phyloP scores from a whole-genome alignment of 2,113 vertebrate genomes.

The Dermatemys mawii region DNA sequence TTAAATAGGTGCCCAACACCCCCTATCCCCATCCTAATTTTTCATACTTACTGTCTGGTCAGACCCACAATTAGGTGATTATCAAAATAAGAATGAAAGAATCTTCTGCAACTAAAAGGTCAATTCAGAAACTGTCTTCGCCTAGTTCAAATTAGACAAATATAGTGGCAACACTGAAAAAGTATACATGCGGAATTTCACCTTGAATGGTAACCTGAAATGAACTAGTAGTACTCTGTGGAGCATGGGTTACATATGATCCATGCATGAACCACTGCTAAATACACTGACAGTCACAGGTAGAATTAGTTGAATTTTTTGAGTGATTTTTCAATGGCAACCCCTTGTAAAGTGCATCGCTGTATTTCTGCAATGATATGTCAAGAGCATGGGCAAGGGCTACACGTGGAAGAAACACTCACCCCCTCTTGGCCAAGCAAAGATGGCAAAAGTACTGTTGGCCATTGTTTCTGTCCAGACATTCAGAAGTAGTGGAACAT shows the following conservation, averaged over 20 bases:
- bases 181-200: background rate
- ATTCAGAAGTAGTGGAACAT: constrained; percentile 2
- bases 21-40: too few relatives aligned
- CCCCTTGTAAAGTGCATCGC: background rate
- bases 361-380: background rate
- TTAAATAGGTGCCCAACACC: too few relatives aligned
- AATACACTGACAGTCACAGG: background rate
- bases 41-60: too few relatives aligned
- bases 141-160: background rate
- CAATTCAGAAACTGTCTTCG: background rate
- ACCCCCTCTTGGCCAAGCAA: background rate
- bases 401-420: background rate
- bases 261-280: background rate
- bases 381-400: background rate
- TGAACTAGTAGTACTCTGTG: background rate
- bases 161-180: background rate
- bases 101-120: background rate
- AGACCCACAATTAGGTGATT: background rate
- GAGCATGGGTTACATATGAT: background rate
- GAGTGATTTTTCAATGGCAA: background rate
- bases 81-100: background rate
- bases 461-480: background rate
- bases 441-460: background rate
- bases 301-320: background rate
- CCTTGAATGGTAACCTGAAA: background rate